Percentiles rank a stretch among this genome's conserved stretches.
phyloP scores from a whole-genome alignment of 2,888 invertebrate species.

The Ochropleura leucogaster region DNA sequence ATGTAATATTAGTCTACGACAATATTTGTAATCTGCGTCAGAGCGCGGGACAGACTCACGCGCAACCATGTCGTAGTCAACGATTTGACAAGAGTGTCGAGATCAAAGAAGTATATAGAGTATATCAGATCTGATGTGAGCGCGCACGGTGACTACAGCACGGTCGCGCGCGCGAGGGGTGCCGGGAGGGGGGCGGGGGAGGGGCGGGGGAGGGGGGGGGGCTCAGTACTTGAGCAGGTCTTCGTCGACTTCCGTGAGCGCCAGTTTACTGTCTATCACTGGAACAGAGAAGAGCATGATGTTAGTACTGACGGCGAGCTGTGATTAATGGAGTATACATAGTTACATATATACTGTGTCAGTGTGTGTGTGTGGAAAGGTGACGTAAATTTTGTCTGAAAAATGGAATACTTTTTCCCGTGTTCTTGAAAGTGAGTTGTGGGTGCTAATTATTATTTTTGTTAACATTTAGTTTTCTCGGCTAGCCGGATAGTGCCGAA shows the following conservation, averaged over 20 bases:
- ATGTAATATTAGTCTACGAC: slow-evolving; percentile 36
- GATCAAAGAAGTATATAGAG: slow-evolving; percentile 14
- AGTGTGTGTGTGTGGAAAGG: too few species aligned
- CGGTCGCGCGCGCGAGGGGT: not conserved
- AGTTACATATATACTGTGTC: too few species aligned
- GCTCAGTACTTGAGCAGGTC: slow-evolving; percentile 85
- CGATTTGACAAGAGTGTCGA: slow-evolving; percentile 1
- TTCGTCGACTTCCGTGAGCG: slow-evolving; percentile 85
- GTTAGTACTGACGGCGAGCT: not conserved
- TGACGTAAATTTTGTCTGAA: too few species aligned
- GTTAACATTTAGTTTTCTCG: too few species aligned
- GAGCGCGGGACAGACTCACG: not conserved
- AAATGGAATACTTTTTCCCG: too few species aligned
- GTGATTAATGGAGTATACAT: not conserved
- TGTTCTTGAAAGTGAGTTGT: too few species aligned
- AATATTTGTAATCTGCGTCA: slow-evolving; percentile 19
- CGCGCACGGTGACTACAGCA: not conserved
- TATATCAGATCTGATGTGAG: slow-evolving; percentile 30
- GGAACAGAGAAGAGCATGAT: slow-evolving; percentile 63
- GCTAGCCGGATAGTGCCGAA: too few species aligned
- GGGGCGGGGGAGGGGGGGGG: not conserved
- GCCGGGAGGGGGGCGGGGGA: not conserved
- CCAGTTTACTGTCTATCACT: slow-evolving; percentile 89
- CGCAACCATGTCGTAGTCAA: slow-evolving; percentile 10
- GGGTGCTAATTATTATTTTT: too few species aligned